Percentiles rank a stretch among this genome's conserved stretches.
Evolutionary conservation across 1,140 invertebrate species (phyloP).

Genomic region (Aricia agestis): DNA sequence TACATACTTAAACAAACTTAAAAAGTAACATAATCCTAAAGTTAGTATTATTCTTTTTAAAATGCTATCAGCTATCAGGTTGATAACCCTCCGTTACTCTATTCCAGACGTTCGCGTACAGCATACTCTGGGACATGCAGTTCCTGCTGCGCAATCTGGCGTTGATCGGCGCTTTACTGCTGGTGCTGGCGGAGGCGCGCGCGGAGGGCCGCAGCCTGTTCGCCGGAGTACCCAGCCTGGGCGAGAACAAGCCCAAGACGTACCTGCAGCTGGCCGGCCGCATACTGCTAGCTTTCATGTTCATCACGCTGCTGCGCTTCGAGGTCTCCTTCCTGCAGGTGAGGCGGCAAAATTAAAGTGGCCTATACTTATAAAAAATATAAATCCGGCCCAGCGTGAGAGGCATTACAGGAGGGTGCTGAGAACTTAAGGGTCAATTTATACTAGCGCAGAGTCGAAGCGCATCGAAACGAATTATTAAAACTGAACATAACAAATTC

Average conservation of each 20-base stretch:
- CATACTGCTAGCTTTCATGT: conserved; percentile 98
- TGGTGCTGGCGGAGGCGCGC: conserved; percentile 95
- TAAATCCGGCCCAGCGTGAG: not conserved
- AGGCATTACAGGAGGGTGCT: too few relatives aligned
- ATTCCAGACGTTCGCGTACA: conserved; percentile 96
- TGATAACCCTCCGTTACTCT: not conserved
- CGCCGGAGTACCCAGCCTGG: conserved; percentile 97
- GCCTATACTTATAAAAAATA: not conserved
- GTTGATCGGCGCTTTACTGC: conserved; percentile 94
- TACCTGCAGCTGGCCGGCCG: conserved; percentile 97
- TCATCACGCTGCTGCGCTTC: conserved; percentile 95
- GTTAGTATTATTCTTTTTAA: too few relatives aligned
- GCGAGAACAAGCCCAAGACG: conserved; percentile 98
- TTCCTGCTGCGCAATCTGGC: conserved; percentile 97
- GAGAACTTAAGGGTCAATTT: too few relatives aligned
- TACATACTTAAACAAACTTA: too few relatives aligned
- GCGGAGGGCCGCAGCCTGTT: conserved; percentile 95
- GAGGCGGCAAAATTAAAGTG: conserved; percentile 16
- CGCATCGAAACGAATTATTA: too few relatives aligned
- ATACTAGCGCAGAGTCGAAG: too few relatives aligned
- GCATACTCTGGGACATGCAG: conserved; percentile 98
- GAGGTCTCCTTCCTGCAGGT: conserved; percentile 94
- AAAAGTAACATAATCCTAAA: too few relatives aligned
- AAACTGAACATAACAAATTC: too few relatives aligned
- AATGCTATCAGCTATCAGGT: too few relatives aligned